These are phyloP conservation scores for Cylindroiulus punctatus DNA, from an alignment of 2,888 invertebrate species.

Conservation along the genomic window DNA sequence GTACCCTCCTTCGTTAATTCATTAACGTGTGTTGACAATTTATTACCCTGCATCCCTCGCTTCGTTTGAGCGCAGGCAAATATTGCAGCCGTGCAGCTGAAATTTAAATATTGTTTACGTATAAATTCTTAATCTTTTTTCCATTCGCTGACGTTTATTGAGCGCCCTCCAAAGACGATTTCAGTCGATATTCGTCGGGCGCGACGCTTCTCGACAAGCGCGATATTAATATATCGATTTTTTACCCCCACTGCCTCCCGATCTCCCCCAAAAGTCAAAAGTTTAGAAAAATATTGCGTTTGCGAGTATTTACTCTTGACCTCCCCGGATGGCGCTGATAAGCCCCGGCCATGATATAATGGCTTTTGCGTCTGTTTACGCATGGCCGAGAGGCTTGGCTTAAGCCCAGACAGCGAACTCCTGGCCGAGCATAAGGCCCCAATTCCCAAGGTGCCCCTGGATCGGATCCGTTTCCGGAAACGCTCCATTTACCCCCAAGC, in stretches of 20 bases:
- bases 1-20: background rate
- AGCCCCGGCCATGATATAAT: background rate
- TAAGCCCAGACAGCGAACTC: background rate
- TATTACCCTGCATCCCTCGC: background rate
- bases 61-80: background rate
- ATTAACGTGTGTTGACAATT: conserved; percentile 22
- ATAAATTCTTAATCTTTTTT: conserved; percentile 37
- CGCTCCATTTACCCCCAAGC: background rate
- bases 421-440: background rate
- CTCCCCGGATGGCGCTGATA: background rate
- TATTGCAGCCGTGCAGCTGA: conserved; percentile 10
- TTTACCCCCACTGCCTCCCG: background rate
- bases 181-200: conserved; percentile 31
- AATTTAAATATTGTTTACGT: conserved; percentile 38
- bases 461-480: background rate
- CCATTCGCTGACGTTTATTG: conserved; percentile 29
- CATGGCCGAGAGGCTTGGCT: background rate
- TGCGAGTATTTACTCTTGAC: conserved; percentile 16
- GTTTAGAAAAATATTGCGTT: background rate
- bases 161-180: conserved; percentile 13
- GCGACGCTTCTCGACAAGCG: background rate
- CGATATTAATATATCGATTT: conserved; percentile 36
- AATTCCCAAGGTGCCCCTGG: background rate
- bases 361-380: background rate
- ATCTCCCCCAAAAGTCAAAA: background rate